Conservation (phyloP, 2,888 invertebrate genomes). For the Dynastes tityus region DNA sequence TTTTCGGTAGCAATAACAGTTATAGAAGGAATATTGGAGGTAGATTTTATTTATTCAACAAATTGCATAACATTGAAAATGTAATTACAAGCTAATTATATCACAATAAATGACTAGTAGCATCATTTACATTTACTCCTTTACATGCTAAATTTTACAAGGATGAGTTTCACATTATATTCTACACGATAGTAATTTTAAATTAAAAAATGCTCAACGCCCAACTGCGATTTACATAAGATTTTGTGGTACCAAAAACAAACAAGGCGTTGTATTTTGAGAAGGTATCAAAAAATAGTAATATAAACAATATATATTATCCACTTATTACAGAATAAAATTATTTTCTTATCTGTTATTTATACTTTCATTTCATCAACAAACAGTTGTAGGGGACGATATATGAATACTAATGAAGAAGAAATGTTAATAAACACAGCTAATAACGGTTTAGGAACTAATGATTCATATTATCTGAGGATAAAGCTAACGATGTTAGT, state of each 20-base stretch:
- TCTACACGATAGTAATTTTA: too few relatives aligned
- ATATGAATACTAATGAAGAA: not conserved
- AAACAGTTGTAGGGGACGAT: not conserved
- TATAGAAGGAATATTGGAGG: not conserved
- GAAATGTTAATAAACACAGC: not conserved
- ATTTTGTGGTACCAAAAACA: too few relatives aligned
- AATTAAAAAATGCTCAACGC: too few relatives aligned
- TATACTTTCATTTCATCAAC: not conserved
- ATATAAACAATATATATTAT: too few relatives aligned
- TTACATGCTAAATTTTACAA: too few relatives aligned
- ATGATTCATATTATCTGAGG: slow-evolving; percentile 75
- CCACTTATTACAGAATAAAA: too few relatives aligned
- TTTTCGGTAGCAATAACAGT: not conserved
- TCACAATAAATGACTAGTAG: slow-evolving; percentile 18
- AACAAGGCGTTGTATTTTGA: too few relatives aligned
- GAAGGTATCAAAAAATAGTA: too few relatives aligned
- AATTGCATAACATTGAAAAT: not conserved
- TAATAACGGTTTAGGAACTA: slow-evolving; percentile 50
- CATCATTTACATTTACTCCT: too few relatives aligned
- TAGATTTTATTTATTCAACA: slow-evolving; percentile 1
- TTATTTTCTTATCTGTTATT: not conserved
- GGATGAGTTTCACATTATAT: too few relatives aligned
- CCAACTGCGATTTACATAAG: too few relatives aligned
- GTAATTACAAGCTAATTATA: slow-evolving; percentile 10
- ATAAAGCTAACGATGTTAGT: slow-evolving; percentile 85